These are phyloP conservation scores for Bugula neritina DNA, from an alignment of 2,888 invertebrate species.

Conservation along the genomic window DNA sequence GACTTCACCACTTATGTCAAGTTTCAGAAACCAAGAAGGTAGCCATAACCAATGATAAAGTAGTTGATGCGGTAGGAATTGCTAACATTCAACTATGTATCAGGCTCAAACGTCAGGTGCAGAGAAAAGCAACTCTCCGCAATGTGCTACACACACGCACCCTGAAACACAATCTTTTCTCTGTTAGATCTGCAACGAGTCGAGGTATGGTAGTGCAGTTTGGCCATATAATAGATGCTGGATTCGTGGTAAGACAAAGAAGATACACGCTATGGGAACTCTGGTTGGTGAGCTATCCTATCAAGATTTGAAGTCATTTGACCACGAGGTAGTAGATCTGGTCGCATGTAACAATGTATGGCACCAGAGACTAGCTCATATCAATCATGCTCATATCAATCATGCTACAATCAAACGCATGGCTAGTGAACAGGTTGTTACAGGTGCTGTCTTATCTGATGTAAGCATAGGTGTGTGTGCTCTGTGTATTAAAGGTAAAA, in stretches of 20 bases:
- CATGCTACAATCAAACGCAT: no score
- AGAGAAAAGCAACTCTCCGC: background rate
- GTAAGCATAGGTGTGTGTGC: background rate
- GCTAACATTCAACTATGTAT: background rate
- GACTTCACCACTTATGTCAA: background rate
- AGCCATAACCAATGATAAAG: background rate
- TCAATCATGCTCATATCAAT: no score
- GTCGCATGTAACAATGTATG: background rate
- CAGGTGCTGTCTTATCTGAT: background rate
- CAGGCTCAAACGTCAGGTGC: background rate
- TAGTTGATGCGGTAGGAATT: background rate
- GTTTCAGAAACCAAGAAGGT: background rate
- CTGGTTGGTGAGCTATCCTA: background rate
- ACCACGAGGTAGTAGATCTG: background rate
- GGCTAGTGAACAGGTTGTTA: background rate
- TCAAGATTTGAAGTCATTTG: background rate
- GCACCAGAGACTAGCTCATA: background rate
- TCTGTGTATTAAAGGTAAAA: background rate
- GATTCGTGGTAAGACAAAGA: background rate
- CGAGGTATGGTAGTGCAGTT: background rate
- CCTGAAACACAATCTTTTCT: background rate
- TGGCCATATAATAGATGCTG: slow-evolving; percentile 1
- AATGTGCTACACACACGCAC: background rate
- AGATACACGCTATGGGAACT: background rate
- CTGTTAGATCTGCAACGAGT: background rate